These are phyloP conservation scores for Corydoras sp. DNA, from an alignment of 2,113 vertebrate species.

Conservation along the genomic window DNA sequence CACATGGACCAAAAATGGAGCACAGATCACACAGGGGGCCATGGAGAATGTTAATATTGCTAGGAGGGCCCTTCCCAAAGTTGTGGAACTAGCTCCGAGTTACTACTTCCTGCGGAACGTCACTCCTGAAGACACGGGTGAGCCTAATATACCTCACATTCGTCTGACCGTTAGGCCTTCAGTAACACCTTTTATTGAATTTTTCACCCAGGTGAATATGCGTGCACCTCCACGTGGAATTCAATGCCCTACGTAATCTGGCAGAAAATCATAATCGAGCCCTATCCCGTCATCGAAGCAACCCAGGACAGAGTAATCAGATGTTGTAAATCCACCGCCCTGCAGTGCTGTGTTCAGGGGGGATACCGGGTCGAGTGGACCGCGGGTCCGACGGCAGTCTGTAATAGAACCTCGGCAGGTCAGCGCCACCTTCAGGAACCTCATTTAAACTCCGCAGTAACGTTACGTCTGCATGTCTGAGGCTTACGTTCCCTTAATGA, in stretches of 20 bases:
- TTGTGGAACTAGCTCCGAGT: no score
- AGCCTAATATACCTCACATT: no score
- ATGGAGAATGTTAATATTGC: no score
- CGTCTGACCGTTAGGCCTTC: no score
- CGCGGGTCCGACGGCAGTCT: background rate
- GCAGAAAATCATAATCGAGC: slow-evolving; percentile 1
- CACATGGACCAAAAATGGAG: no score
- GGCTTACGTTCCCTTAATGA: no score
- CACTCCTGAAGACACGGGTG: no score
- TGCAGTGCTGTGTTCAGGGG: slow-evolving; percentile 18
- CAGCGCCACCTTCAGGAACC: background rate
- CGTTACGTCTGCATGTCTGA: no score
- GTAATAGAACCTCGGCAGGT: background rate
- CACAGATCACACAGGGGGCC: no score
- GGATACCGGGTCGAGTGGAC: background rate
- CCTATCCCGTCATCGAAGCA: background rate
- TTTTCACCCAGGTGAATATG: slow-evolving; percentile 4
- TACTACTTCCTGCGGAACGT: no score
- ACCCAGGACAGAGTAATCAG: background rate
- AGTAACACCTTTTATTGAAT: background rate
- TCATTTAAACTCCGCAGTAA: no score
- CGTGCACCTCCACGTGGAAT: slow-evolving; percentile 1
- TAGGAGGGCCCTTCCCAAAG: no score
- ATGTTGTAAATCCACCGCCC: background rate
- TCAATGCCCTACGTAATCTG: slow-evolving; percentile 7